Evolutionary conservation across 2,113 vertebrate species (phyloP), one percentile per base, ranked within the genome.

Genomic region (Cololabis saira): DNA sequence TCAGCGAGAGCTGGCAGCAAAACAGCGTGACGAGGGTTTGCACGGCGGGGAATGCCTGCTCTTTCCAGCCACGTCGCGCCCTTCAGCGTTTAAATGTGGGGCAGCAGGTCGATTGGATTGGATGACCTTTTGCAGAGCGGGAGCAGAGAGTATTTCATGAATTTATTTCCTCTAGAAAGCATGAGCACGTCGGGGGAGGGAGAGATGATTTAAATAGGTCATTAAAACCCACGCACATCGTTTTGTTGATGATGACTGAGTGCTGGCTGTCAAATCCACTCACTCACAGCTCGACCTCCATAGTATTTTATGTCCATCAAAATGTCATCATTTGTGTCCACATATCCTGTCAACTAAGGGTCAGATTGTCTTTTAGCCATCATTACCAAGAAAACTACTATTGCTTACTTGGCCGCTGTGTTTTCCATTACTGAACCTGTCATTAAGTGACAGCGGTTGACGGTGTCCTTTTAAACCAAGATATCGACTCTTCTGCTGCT

Each of bases 81-180:
- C 49, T 17, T 55, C 48, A 12, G 63, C 12, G 24, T 76, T 61
- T 60, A 74, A 73, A 82, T 61, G 30, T 64, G 40, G 67, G 61
- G 58, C 58, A 75, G 61, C 63, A 2, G 81, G 86, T 84, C 58
- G 58, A 82, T 81, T 14, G 51, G 53, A 22, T 41, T 4, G 8
- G 37, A 61, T 50, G 69, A 79, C 71, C 54, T 75, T 47, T 0
- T 65, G 40, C 66, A 60, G 67, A 61, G 37, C 19, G 2, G 8
- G 14, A 51, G 59, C 51, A 22, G 58, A 18, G 16, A 48, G 43
- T 83, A n/a, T 76, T 81, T 66, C 61, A 60, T 47, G n/a, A 71
- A 71, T 76, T 76, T 71, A 85, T 90, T 79, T 67, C 63, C 69
- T 45, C 48, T 57, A 59, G 52, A 55, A 71, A 62, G 44, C n/a